Evolutionary conservation across 2,888 invertebrate genomes (phyloP), one percentile per base, ranked within the genome.

Genomic region (Lasioglossum leucozonium): DNA sequence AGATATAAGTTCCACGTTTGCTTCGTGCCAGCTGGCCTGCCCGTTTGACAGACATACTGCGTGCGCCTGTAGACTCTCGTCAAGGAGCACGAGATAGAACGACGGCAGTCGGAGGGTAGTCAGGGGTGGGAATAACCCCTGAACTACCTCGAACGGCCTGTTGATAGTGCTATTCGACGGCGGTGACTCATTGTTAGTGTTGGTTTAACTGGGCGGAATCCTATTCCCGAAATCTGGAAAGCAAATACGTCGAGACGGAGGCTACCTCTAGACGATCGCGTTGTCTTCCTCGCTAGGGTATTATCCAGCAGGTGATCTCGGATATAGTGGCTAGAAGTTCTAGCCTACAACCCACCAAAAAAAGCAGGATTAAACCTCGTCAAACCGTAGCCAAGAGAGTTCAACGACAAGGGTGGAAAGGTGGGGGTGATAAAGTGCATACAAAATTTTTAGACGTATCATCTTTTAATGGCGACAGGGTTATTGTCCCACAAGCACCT

Each of bases 111-210:
- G 0, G 51, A 55, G 40, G 13, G 40, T 69, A 71, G 42, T 37
- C 42, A 42, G 13, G 65, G 26, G 42, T 42, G 42, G n/a, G 71
- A 42, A 42, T n/a, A 26, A 42, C 42, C 71, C 40, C 42, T 6
- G 71, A 40, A 11, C 26, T 6, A 42, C 6, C 42, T 71, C 6
- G 42, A n/a, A n/a, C 42, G 42, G 71, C 71, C 26, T 42, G 71
- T 71, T 71, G 71, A 71, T 42, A 42, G 40, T 26, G 42, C 65
- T 65, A 26, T 42, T 42, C 26, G 42, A 42, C 71, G 11, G n/a
- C 30, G 58, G 71, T 81, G 74, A 82, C 47, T 74, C 71, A 74
- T n/a, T 82, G 79, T 82, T 62, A 62, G 62, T 30, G 65, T 65
- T 82, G 30, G 74, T 62, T 47, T 69, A 71, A 78, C 73, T 73